These are phyloP conservation scores for Pseudopipra pipra DNA, from an alignment of 2,113 vertebrate genomes.

Conservation along the genomic window DNA sequence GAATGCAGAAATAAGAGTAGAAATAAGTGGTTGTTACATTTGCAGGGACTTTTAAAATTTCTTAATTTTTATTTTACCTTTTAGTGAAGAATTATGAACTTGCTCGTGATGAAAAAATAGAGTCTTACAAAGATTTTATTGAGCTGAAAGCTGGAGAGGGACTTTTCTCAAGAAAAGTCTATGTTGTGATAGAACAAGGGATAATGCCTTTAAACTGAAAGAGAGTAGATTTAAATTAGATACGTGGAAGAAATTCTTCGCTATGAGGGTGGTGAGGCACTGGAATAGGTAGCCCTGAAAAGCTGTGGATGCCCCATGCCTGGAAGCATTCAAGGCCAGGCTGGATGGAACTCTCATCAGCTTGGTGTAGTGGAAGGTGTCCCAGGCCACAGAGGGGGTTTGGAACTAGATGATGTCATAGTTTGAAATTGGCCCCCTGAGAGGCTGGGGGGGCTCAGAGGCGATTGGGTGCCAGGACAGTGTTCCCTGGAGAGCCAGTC, in stretches of 20 bases:
- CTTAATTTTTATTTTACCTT: background rate
- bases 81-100: background rate
- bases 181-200: no score
- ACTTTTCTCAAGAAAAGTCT: background rate
- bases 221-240: background rate
- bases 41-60: background rate
- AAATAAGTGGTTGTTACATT: background rate
- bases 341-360: background rate
- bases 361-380: background rate
- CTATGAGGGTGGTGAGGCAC: background rate
- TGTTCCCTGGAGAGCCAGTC: no score
- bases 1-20: background rate
- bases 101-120: background rate
- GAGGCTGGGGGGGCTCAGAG: no score
- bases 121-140: background rate
- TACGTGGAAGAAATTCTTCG: background rate
- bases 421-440: no score
- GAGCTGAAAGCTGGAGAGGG: background rate
- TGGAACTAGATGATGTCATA: background rate
- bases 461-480: no score
- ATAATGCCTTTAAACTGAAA: background rate
- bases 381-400: fast-evolving
- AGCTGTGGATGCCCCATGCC: background rate
- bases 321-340: background rate
- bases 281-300: background rate